Evolutionary conservation across 1,140 invertebrate genomes (phyloP), one percentile per base, ranked within the genome.

Genomic region (Hypsibius dujardini): DNA sequence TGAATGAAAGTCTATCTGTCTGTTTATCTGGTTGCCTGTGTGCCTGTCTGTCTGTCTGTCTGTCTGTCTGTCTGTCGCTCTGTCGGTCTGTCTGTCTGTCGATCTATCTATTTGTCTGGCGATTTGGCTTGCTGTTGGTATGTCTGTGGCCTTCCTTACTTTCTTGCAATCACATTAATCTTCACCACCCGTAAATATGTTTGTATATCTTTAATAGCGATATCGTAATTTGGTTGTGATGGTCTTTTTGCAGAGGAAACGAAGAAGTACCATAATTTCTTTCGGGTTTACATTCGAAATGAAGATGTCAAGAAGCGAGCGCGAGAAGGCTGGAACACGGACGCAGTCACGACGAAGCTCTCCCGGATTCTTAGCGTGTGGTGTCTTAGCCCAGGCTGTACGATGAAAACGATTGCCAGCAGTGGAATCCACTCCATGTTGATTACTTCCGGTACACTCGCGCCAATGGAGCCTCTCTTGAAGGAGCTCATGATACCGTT

Each of bases 391-490:
- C 90, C 95, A 7, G 90, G 90, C 42, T 90, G 76, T 75, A 86
- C 89, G 46, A 92, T 95, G 88, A 85, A 88, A 75, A 86, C 90
- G 76, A 80, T 96, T 70, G 77, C 88, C 47, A 83, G 86, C 59
- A 84, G 87, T 76, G 87, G 89, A 73, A 84, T 92, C 45, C 87
- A 87, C 72, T 89, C 85, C 76, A 84, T 98, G 15, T 90, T 98
- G 72, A 81, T 98, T 69, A 96, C 95, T 1, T 96, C 92, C 83
- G 95, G 95, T 71, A 98, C 95, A 2, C 81, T 98, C 67, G 89
- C 92, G 7, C 95, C 95, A 0, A 79, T 98, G 1, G 85, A 87
- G 75, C 89, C 91, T 2, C 86, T 97, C 47, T 90, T 90, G 75
- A 86, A 86, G 14, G 93, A 97, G 82, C 84, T 98, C 74, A 81